These are phyloP conservation scores for Orthosia gracilis DNA, from an alignment of 2,888 invertebrate species.

Conservation along the genomic window DNA sequence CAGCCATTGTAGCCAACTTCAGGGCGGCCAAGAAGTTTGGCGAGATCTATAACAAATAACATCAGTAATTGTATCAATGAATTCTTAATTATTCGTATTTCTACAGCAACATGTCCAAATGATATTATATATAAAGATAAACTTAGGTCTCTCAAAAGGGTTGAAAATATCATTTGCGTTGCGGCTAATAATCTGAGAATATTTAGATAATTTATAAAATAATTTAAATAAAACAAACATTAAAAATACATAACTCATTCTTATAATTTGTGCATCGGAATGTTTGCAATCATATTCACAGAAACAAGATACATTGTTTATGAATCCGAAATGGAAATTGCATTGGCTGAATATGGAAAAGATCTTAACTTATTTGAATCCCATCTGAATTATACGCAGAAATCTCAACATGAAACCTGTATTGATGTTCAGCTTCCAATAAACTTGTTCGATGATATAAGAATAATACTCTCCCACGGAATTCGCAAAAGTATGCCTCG, in stretches of 20 bases:
- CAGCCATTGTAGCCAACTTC: too few relatives aligned
- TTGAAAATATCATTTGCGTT: neutral
- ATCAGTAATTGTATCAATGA: neutral
- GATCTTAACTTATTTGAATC: conserved; percentile 24
- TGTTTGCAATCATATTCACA: conserved; percentile 18
- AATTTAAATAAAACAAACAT: neutral
- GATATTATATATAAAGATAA: neutral
- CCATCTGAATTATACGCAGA: conserved; percentile 41
- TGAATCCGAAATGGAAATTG: conserved; percentile 15
- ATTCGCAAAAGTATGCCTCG: conserved; percentile 34
- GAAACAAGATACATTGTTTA: conserved; percentile 34
- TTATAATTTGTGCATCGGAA: conserved; percentile 14
- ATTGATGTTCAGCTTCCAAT: conserved; percentile 56
- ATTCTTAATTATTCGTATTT: neutral
- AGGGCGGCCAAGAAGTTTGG: too few relatives aligned
- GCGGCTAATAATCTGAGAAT: neutral
- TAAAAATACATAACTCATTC: neutral
- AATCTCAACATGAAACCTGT: conserved; percentile 58
- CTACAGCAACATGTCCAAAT: neutral
- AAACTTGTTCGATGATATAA: conserved; percentile 53
- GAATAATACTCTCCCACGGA: conserved; percentile 43
- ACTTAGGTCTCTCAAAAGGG: neutral
- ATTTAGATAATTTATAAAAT: conserved; percentile 13
- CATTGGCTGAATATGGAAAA: conserved; percentile 32
- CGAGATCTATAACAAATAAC: too few relatives aligned